Base-by-base conservation (phyloP, 2,888 invertebrate species). In the Mantis religiosa region DNA sequence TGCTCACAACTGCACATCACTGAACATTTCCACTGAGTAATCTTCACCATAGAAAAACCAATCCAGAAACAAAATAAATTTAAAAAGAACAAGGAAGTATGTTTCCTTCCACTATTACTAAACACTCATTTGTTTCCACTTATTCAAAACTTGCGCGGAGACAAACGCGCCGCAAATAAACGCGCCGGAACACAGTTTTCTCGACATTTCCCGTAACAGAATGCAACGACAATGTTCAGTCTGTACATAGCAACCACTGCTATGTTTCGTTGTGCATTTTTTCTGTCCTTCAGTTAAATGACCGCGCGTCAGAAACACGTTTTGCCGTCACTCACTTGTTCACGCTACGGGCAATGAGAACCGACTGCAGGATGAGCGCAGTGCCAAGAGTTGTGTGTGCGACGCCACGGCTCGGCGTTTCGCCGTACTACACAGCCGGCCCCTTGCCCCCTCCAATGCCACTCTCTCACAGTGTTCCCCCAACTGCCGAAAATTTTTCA, bases 401-500 rank as follows among this genome's bases (percentile, higher is more conserved):
- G 54, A 71, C 54, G 20, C 25, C 54, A n/a, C 30, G 82, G 28
- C 83, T 27, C 83, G 34, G 87, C 87, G n/a, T 34, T 30, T 30
- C 87, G 87, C 20, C 15, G 85, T 20, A 83, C 30, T 30, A 83
- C 83, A 0, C 25, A 28, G n/a, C n/a, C 85, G 85, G 4, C 85
- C 34, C n/a, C n/a, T 27, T 15, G 1, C 47, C n/a, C 8, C 27
- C 9, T 8, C 34, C 28, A n/a, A 0, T 84, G 3, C 25, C 25
- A 2, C 28, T 30, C 83, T 30, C 4, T 30, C 84, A n/a, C n/a
- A n/a, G n/a, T 41, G 84, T n/a, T 41, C 25, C 9, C 30, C 27
- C 28, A 15, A 28, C n/a, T 71, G 54, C 54, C 54, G 54, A 71
- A 82, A 83, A 89, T 87, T 71, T 87, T 89, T 89, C 89, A 84